These are phyloP conservation scores for Diplodus sargus DNA, from an alignment of 2,797 vertebrate species.

Conservation along the genomic window DNA sequence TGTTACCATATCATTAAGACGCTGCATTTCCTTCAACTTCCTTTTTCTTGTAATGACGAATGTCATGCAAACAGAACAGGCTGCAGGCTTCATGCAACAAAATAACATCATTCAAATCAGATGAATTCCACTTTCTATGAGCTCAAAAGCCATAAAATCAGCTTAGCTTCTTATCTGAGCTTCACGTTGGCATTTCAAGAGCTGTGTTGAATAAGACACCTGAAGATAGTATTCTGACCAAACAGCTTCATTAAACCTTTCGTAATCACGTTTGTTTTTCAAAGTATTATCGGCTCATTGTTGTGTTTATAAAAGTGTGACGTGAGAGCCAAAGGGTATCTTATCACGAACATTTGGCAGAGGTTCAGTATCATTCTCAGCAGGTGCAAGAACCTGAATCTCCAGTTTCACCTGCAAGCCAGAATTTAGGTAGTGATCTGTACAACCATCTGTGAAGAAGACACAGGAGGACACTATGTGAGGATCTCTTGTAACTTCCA, in stretches of 20 bases:
- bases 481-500: background rate
- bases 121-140: background rate
- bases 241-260: too few relatives aligned
- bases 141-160: background rate
- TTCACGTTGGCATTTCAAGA: background rate
- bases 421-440: background rate
- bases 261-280: background rate
- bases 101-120: background rate
- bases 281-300: background rate
- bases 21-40: background rate
- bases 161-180: background rate
- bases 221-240: background rate
- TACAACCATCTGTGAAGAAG: background rate
- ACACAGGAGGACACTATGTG: background rate
- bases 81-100: background rate
- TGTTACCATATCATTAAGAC: slow-evolving; percentile 9
- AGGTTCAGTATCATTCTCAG: background rate
- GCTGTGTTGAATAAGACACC: background rate
- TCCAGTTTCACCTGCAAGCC: background rate
- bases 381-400: slow-evolving; percentile 4
- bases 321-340: background rate
- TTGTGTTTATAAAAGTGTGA: background rate
- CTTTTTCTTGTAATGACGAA: background rate
- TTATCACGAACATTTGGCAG: background rate
- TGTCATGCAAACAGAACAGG: background rate